Evolutionary conservation across 1,140 invertebrate genomes (phyloP).

Genomic region (Bursaphelenchus mucronatus): DNA sequence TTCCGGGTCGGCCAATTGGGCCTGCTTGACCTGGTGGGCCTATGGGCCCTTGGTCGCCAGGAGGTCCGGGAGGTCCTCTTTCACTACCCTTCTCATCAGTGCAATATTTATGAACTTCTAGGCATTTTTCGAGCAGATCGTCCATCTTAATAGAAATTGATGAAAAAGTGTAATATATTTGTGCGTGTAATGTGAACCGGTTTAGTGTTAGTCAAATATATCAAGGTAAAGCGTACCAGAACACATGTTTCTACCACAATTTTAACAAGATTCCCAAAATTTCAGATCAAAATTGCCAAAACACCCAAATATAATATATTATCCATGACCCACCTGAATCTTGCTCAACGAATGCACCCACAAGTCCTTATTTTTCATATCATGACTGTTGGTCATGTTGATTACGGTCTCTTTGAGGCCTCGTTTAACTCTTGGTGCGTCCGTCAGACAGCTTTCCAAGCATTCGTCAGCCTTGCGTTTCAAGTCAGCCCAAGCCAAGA

Average conservation of each 20-base stretch:
- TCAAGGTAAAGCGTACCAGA: too few relatives aligned
- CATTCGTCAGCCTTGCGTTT: background rate
- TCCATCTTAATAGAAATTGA: constrained; percentile 38
- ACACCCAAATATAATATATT: background rate
- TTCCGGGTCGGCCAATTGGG: constrained; percentile 25
- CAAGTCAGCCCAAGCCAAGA: constrained; percentile 1
- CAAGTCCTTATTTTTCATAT: constrained; percentile 27
- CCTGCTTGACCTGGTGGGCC: constrained; percentile 37
- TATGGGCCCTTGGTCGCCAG: constrained; percentile 22
- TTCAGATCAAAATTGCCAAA: constrained; percentile 22
- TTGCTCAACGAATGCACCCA: constrained; percentile 57
- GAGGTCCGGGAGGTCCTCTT: constrained; percentile 42
- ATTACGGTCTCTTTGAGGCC: constrained; percentile 1
- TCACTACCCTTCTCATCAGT: constrained; percentile 37
- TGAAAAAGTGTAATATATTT: background rate
- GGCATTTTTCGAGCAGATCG: constrained; percentile 56
- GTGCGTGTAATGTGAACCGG: too few relatives aligned
- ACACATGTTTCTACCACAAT: too few relatives aligned
- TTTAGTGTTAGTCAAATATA: too few relatives aligned
- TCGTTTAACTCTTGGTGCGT: background rate
- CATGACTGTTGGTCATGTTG: background rate
- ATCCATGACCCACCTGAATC: constrained; percentile 37
- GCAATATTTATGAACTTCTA: constrained; percentile 58
- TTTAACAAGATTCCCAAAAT: background rate
- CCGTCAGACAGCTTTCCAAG: background rate